These are phyloP conservation scores for Onthophagus sagittarius DNA, from an alignment of 2,888 invertebrate species.

Conservation along the genomic window DNA sequence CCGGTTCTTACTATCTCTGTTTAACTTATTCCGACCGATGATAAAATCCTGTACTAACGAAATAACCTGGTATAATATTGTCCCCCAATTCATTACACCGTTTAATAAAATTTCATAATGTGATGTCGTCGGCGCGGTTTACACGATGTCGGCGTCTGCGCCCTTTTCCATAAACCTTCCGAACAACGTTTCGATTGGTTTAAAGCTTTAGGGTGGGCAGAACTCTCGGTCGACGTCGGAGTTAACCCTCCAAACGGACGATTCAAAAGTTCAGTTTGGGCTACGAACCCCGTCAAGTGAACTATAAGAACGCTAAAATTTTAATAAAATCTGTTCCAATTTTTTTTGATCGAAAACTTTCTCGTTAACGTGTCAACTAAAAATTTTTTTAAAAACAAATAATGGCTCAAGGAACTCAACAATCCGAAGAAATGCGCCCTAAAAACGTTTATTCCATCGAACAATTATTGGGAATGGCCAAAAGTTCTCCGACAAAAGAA, in stretches of 20 bases:
- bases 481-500: constrained; percentile 28
- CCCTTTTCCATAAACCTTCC: constrained; percentile 13
- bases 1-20: neutral
- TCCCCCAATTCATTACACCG: neutral
- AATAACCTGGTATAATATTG: neutral
- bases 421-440: constrained; percentile 41
- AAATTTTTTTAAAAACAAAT: neutral
- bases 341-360: too few relatives aligned
- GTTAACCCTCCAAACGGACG: constrained; percentile 33
- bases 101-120: constrained; percentile 34
- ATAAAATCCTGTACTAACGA: neutral
- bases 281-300: constrained; percentile 10
- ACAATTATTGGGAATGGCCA: constrained; percentile 46
- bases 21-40: neutral
- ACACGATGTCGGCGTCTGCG: constrained; percentile 35
- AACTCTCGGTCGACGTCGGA: neutral
- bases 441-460: constrained; percentile 49
- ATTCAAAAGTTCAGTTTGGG: constrained; percentile 36
- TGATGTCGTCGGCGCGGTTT: constrained; percentile 40
- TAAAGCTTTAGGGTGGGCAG: constrained; percentile 33
- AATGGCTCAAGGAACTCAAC: constrained; percentile 35
- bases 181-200: constrained; percentile 33
- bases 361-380: too few relatives aligned
- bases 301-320: neutral
- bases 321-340: too few relatives aligned